Evolutionary conservation across 2,888 invertebrate species (phyloP), one percentile per base, ranked within the genome.

Genomic region (Tetanocera ferruginea): DNA sequence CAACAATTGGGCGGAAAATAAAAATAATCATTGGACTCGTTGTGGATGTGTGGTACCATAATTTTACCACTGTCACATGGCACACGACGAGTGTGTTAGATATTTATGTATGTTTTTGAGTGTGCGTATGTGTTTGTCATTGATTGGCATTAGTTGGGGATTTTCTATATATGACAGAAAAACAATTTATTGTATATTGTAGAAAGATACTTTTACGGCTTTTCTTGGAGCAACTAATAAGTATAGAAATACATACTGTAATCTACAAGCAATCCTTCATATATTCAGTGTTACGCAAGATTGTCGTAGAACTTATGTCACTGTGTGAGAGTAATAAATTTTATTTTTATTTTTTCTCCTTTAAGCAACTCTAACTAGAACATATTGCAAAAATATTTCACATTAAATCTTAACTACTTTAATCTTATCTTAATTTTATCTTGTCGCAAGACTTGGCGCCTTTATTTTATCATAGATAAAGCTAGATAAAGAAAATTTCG

Each of bases 141-240:
- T 67, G 67, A 67, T 67, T 67, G 43, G 67, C 67, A 37, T 37
- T 67, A 67, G 67, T 67, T 67, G 67, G 19, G 67, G 67, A 23
- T 37, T 19, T 67, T 67, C 43, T 67, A 14, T 37, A 23, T 19
- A 67, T 17, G 23, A 19, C 14, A 43, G 23, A 37, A 67, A n/a
- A 8, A 66, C 19, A 66, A 66, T 66, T 67, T 67, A 67, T 34
- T 17, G 14, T n/a, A 37, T 37, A 25, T 23, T 60, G 57, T 23
- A 28, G 17, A 3, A 14, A 25, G 5, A 31, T 66, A 67, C 37
- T 67, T 67, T 19, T 67, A 67, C 9, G 43, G 67, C 67, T 67
- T 67, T 43, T 19, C 67, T 34, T 17, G 8, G 34, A 64, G 31
- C n/a, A 11, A 17, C 62, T 11, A 31, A 62, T 17, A 28, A 62